Evolutionary conservation across 2,888 invertebrate species (phyloP).

Genomic region (Temnothorax rugatulus): DNA sequence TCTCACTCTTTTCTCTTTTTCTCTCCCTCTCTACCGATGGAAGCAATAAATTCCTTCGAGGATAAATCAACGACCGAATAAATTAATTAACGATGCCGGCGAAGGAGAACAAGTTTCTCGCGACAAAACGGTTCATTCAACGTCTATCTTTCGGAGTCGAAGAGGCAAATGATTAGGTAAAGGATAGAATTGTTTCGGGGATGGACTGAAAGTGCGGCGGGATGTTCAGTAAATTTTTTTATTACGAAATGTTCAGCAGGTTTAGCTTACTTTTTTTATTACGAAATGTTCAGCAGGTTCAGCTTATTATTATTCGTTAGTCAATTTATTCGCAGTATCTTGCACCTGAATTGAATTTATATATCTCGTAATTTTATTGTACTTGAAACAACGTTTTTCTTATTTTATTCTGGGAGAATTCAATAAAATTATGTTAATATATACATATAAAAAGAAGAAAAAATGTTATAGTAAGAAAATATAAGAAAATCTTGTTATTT

Average conservation of each 20-base stretch:
- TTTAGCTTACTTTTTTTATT: no score
- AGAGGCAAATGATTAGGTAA: neutral
- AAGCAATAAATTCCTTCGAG: slow-evolving; percentile 43
- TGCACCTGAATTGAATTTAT: neutral
- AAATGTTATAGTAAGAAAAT: neutral
- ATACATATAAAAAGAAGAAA: neutral
- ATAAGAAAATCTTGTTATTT: neutral
- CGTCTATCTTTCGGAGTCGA: neutral
- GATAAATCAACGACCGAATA: slow-evolving; percentile 51
- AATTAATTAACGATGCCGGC: slow-evolving; percentile 39
- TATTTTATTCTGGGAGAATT: neutral
- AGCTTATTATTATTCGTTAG: neutral
- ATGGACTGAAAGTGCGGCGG: neutral
- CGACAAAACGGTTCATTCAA: slow-evolving; percentile 35
- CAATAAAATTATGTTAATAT: neutral
- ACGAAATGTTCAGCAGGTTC: neutral
- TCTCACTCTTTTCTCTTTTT: neutral
- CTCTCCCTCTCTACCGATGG: neutral
- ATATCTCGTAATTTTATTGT: neutral
- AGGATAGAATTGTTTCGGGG: neutral
- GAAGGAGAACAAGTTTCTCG: slow-evolving; percentile 51
- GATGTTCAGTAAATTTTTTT: neutral
- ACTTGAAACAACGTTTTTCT: neutral
- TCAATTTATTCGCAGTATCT: neutral
- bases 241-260: neutral